Evolutionary conservation across 2,797 vertebrate genomes (phyloP).

Genomic region (Phoxinus dragarum): DNA sequence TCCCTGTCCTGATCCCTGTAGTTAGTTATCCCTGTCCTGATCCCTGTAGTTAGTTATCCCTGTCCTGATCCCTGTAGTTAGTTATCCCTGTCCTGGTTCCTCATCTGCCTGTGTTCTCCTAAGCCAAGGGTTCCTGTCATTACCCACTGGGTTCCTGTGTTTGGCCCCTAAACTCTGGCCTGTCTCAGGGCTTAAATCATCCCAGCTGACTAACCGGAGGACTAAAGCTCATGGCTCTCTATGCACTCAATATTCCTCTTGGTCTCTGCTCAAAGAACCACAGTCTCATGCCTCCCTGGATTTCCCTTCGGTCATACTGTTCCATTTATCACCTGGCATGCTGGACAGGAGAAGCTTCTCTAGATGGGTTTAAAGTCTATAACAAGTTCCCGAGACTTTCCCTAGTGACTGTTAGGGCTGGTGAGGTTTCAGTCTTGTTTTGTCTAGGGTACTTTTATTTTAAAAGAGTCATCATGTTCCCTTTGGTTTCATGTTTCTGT

Average conservation of each 20-base stretch:
- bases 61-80: too few relatives aligned
- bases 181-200: neutral
- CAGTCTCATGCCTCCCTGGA: neutral
- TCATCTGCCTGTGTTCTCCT: neutral
- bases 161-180: neutral
- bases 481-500: constrained; percentile 1
- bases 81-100: too few relatives aligned
- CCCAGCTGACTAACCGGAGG: neutral
- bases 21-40: too few relatives aligned
- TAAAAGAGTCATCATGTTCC: neutral
- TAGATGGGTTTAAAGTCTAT: neutral
- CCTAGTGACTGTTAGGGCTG: neutral
- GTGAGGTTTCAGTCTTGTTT: neutral
- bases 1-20: too few relatives aligned
- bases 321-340: neutral
- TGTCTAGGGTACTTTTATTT: neutral
- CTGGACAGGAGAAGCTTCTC: neutral
- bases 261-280: neutral
- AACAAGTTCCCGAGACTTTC: neutral
- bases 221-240: neutral
- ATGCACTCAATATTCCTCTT: neutral
- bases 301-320: neutral
- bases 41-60: too few relatives aligned
- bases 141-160: neutral
- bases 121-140: neutral